Evolutionary conservation across 37 sponge, comb jelly and placozoan genomes (phyloP).

Genomic region (Theonella swinhoei): DNA sequence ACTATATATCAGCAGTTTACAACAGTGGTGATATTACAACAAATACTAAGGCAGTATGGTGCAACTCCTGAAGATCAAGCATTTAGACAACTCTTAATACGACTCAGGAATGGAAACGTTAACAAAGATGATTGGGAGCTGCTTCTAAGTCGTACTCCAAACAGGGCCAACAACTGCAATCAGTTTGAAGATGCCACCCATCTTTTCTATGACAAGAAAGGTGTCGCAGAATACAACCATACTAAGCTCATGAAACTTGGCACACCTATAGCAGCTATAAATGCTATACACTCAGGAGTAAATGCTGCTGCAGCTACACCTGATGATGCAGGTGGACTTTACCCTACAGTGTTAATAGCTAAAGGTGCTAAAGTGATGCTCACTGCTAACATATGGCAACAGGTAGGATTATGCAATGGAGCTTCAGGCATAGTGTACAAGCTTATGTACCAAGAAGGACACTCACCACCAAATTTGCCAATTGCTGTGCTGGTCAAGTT

Average conservation of each 20-base stretch:
- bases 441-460: background rate
- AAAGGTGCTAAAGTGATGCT: conserved; percentile 10
- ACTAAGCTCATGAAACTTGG: background rate
- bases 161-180: background rate
- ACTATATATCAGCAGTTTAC: background rate
- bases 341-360: background rate
- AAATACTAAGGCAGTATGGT: conserved; percentile 1
- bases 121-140: conserved; percentile 3
- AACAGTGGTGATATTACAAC: conserved; percentile 11
- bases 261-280: conserved; percentile 7
- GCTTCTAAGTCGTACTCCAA: background rate
- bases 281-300: background rate
- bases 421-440: background rate
- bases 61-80: background rate
- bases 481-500: conserved; percentile 8
- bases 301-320: background rate
- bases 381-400: conserved; percentile 9
- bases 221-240: conserved; percentile 1
- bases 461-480: conserved; percentile 9
- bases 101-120: conserved; percentile 5
- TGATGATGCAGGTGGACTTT: conserved; percentile 18
- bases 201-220: background rate
- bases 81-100: conserved; percentile 3
- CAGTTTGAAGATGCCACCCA: background rate
- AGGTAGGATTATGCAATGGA: conserved; percentile 23